phyloP scores from a whole-genome alignment of 2,113 vertebrate genomes.

The Psammodynastes pulverulentus region DNA sequence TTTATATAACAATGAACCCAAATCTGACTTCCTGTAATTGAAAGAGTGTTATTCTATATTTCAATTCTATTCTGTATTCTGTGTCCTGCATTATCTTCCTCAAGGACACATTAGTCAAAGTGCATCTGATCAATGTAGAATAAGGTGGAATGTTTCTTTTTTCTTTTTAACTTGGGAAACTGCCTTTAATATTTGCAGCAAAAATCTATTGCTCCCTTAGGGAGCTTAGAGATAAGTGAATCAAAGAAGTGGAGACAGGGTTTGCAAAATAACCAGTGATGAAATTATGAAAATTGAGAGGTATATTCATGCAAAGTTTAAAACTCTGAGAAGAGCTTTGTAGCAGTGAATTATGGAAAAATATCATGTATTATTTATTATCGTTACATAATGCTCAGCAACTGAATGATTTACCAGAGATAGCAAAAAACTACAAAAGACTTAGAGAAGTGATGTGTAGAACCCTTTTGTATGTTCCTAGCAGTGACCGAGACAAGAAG shows the following conservation, averaged over 20 bases:
- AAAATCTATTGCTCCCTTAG: background rate
- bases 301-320: background rate
- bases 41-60: background rate
- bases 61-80: background rate
- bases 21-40: background rate
- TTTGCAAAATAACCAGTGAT: background rate
- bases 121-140: background rate
- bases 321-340: background rate
- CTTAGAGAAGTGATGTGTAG: background rate
- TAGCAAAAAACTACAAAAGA: background rate
- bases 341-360: background rate
- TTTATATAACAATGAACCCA: background rate
- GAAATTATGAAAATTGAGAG: background rate
- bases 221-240: background rate
- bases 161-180: background rate
- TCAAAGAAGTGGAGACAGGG: background rate
- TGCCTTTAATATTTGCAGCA: background rate
- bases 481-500: background rate
- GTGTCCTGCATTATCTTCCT: background rate
- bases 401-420: background rate
- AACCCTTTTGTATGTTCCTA: background rate
- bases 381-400: background rate
- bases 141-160: background rate
- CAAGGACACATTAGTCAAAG: background rate
- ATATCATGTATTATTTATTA: background rate